These are phyloP conservation scores for Drosophila histrio DNA, from an alignment of 2,888 invertebrate genomes.

Conservation along the genomic window DNA sequence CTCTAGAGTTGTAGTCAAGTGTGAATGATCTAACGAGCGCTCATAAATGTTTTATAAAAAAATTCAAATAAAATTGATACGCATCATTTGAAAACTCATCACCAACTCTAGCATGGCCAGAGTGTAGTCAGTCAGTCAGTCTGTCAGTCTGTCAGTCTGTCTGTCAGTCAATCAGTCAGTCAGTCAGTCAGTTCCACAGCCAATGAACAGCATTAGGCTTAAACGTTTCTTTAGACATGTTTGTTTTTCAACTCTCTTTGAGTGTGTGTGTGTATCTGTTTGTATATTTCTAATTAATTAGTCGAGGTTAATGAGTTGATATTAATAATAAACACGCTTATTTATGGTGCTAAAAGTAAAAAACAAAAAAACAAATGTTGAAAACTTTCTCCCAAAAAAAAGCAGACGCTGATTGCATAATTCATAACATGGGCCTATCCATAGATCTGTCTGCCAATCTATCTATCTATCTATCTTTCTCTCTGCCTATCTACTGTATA, in stretches of 20 bases:
- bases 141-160: conserved; percentile 4
- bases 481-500: background rate
- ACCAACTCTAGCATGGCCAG: conserved; percentile 35
- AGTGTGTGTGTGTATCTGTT: conserved; percentile 10
- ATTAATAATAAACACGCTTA: conserved; percentile 75
- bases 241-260: conserved; percentile 36
- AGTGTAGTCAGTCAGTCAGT: conserved; percentile 12
- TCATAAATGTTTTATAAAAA: conserved; percentile 67
- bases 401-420: conserved; percentile 51
- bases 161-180: conserved; percentile 10
- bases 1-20: background rate
- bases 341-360: conserved; percentile 67
- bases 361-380: conserved; percentile 30
- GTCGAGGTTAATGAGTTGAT: conserved; percentile 72
- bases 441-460: background rate
- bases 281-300: conserved; percentile 70
- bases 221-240: conserved; percentile 47
- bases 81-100: conserved; percentile 75
- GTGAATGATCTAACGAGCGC: conserved; percentile 68
- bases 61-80: conserved; percentile 65
- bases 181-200: conserved; percentile 19
- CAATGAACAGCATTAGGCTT: conserved; percentile 19
- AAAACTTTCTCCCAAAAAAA: conserved; percentile 59
- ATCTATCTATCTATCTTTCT: conserved; percentile 4
- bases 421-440: conserved; percentile 26